These are phyloP conservation scores for Dione juno DNA, from an alignment of 2,888 invertebrate species.

Conservation along the genomic window DNA sequence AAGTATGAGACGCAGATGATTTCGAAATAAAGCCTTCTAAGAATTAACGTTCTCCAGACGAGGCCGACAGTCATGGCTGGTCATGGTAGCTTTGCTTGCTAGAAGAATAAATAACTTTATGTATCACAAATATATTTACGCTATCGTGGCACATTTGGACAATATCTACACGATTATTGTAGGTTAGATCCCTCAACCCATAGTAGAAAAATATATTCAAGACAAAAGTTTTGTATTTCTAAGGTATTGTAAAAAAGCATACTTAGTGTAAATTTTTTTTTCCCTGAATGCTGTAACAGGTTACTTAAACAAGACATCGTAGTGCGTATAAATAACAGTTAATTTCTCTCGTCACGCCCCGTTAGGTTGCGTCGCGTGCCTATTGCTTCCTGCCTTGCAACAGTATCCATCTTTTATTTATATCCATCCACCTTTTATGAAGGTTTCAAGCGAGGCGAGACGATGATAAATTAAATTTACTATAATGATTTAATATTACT, in stretches of 20 bases:
- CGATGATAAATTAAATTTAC: slow-evolving; percentile 23
- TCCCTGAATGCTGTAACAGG: slow-evolving; percentile 39
- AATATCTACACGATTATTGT: too few species aligned
- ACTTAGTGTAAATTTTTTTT: not conserved
- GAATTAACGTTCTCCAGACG: slow-evolving; percentile 68
- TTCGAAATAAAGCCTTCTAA: slow-evolving; percentile 66
- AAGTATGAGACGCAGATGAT: slow-evolving; percentile 41
- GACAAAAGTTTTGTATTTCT: too few species aligned
- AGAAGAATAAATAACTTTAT: slow-evolving; percentile 23
- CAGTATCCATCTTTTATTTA: slow-evolving; percentile 56
- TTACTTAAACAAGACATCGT: slow-evolving; percentile 42
- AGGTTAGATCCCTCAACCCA: too few species aligned
- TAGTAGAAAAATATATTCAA: too few species aligned
- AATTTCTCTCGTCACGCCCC: slow-evolving; percentile 80
- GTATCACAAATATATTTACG: not conserved
- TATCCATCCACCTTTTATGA: slow-evolving; percentile 56
- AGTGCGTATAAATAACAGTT: slow-evolving; percentile 78
- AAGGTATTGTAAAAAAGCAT: not conserved
- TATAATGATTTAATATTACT: not conserved
- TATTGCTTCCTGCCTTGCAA: slow-evolving; percentile 69
- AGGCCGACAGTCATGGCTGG: slow-evolving; percentile 78
- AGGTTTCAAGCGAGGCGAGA: slow-evolving; percentile 47
- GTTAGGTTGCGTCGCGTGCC: slow-evolving; percentile 77
- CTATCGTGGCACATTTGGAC: not conserved
- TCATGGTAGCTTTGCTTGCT: slow-evolving; percentile 61